Conservation (phyloP, 2,113 vertebrate species). For the Corythornis cristatus region DNA sequence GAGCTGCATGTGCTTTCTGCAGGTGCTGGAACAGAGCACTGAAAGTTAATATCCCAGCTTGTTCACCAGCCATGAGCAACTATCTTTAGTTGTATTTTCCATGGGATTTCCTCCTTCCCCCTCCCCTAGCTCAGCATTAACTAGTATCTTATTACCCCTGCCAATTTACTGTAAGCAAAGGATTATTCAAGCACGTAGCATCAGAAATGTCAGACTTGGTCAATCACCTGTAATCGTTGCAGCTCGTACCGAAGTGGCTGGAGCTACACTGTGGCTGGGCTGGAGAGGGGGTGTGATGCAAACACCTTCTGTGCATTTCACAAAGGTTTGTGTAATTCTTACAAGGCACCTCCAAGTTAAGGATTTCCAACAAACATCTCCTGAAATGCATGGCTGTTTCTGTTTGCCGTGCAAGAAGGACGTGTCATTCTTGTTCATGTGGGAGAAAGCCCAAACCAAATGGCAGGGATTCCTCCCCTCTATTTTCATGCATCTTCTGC, state of each 20-base stretch:
- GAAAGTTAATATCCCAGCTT: neutral
- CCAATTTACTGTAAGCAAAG: neutral
- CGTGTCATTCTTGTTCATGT: accelerated
- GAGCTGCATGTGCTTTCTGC: neutral
- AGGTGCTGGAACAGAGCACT: accelerated
- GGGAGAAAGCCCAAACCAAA: neutral
- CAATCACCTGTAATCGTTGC: neutral
- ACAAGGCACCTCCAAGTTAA: neutral
- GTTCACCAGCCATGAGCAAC: neutral
- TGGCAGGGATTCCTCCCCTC: neutral
- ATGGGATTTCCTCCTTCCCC: neutral
- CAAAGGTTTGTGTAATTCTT: neutral
- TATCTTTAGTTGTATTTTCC: neutral
- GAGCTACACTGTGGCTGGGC: accelerated
- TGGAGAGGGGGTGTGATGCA: neutral
- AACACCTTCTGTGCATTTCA: neutral
- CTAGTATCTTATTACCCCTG: neutral
- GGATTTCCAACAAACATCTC: neutral
- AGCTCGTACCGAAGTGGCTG: neutral
- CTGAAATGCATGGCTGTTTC: neutral
- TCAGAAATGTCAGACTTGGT: neutral
- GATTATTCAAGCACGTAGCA: neutral
- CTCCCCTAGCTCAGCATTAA: neutral
- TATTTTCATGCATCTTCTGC: neutral
- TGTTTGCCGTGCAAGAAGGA: neutral